Percentiles rank a stretch among this genome's conserved stretches.
Conservation (phyloP, 2,888 invertebrate genomes). For the Eupithecia inturbata region DNA sequence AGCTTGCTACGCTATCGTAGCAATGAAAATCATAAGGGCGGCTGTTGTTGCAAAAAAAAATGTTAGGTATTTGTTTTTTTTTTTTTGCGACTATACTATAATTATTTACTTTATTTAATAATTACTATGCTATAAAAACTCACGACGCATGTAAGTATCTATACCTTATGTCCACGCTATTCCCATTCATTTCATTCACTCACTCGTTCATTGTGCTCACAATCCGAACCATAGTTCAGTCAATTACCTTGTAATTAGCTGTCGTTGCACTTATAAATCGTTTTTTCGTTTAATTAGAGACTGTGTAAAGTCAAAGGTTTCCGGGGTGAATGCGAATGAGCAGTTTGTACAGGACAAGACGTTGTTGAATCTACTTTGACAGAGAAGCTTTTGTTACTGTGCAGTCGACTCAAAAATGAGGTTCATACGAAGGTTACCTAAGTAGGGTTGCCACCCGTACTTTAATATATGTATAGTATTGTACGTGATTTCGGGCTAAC, state of each 20-base stretch:
- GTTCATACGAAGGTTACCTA: neutral
- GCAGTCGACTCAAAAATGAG: neutral
- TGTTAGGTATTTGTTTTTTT: neutral
- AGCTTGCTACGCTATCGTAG: neutral
- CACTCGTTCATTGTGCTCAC: slow-evolving; percentile 26
- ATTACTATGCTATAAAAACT: neutral
- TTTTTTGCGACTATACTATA: too few relatives aligned
- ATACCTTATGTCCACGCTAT: neutral
- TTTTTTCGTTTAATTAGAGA: slow-evolving; percentile 22
- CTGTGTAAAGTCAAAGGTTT: slow-evolving; percentile 1
- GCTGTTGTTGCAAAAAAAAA: neutral
- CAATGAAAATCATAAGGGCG: neutral
- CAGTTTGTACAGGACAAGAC: neutral
- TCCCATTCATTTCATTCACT: slow-evolving; percentile 33
- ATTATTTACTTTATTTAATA: too few relatives aligned
- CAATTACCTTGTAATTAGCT: slow-evolving; percentile 29
- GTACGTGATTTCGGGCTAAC: too few relatives aligned
- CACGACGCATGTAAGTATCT: neutral
- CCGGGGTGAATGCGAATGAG: neutral
- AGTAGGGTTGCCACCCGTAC: too few relatives aligned
- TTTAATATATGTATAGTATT: too few relatives aligned
- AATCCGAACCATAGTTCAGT: slow-evolving; percentile 23
- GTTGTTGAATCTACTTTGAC: neutral
- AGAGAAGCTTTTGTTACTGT: neutral
- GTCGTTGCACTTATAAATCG: slow-evolving; percentile 27